phyloP scores from a whole-genome alignment of 2,113 vertebrate species.

The Collichthys lucidus region DNA sequence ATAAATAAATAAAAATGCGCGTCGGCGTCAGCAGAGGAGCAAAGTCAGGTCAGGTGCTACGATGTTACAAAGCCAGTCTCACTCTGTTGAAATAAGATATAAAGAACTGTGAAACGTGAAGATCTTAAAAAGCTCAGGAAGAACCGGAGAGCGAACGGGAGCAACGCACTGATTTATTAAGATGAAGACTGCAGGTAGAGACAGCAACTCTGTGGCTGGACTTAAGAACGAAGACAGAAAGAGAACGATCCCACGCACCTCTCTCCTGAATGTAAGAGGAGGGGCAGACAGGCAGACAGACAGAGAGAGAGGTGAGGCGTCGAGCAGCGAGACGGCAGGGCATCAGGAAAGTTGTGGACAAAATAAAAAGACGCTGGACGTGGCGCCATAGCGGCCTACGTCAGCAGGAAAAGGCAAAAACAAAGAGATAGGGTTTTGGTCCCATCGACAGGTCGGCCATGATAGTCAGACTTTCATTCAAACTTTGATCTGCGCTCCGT shows the following conservation, averaged over 20 bases:
- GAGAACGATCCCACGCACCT: conserved; percentile 42
- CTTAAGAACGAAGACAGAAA: conserved; percentile 51
- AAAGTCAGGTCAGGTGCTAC: conserved; percentile 43
- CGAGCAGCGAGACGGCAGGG: conserved; percentile 43
- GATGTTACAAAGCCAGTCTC: conserved; percentile 31
- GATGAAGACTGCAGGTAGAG: conserved; percentile 27
- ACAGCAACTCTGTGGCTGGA: conserved; percentile 47
- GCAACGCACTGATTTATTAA: conserved; percentile 32
- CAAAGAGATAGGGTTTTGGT: conserved; percentile 38
- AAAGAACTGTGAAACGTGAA: conserved; percentile 56
- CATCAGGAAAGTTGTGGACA: conserved; percentile 63
- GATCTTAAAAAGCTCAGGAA: conserved; percentile 62
- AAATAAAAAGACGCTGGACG: conserved; percentile 52
- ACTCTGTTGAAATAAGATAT: not conserved
- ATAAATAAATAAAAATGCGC: not conserved
- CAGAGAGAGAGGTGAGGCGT: too few relatives aligned
- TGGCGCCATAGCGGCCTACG: conserved; percentile 59
- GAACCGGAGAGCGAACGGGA: conserved; percentile 43
- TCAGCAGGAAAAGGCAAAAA: conserved; percentile 10
- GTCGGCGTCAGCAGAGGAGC: conserved; percentile 7
- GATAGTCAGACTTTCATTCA: not conserved
- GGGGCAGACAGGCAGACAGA: too few relatives aligned
- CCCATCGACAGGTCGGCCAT: conserved; percentile 44
- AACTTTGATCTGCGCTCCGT: conserved; percentile 49
- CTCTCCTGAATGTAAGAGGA: conserved; percentile 22